Conservation (phyloP, 2,888 invertebrate genomes). For the Epinotia demarniana region DNA sequence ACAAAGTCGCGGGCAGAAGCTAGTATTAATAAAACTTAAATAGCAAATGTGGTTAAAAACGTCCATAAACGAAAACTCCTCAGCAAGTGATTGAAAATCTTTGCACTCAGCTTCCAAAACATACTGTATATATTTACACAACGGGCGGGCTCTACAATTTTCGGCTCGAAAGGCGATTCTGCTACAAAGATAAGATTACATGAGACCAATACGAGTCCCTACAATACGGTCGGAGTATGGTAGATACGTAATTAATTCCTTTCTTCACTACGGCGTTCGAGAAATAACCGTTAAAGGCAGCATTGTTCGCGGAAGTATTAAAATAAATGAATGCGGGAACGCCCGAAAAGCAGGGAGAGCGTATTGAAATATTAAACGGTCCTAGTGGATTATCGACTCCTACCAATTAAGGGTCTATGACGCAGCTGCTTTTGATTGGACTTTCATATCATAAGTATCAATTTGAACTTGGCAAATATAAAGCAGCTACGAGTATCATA, state of each 20-base stretch:
- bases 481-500: slow-evolving; percentile 50
- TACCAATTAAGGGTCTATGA: slow-evolving; percentile 69
- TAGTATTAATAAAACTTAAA: too few species aligned
- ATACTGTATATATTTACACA: background rate
- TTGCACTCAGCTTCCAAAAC: too few species aligned
- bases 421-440: slow-evolving; percentile 63
- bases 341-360: slow-evolving; percentile 54
- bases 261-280: slow-evolving; percentile 36
- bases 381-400: slow-evolving; percentile 67
- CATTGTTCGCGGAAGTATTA: slow-evolving; percentile 42
- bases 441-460: slow-evolving; percentile 65
- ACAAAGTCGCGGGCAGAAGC: too few species aligned
- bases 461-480: slow-evolving; percentile 57
- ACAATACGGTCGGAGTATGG: slow-evolving; percentile 29
- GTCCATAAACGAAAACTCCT: too few species aligned
- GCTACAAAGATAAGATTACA: slow-evolving; percentile 32
- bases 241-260: slow-evolving; percentile 30
- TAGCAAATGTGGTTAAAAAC: too few species aligned
- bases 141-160: background rate
- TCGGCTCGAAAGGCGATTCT: slow-evolving; percentile 6
- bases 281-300: slow-evolving; percentile 38
- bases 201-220: slow-evolving; percentile 33
- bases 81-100: too few species aligned
- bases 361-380: slow-evolving; percentile 71
- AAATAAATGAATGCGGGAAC: slow-evolving; percentile 55